A percentile compares a stretch with the other conserved stretches of the same genome.
phyloP scores from a whole-genome alignment of 37 sponge, comb jelly and placozoan genomes.

The Ephydatia muelleri region DNA sequence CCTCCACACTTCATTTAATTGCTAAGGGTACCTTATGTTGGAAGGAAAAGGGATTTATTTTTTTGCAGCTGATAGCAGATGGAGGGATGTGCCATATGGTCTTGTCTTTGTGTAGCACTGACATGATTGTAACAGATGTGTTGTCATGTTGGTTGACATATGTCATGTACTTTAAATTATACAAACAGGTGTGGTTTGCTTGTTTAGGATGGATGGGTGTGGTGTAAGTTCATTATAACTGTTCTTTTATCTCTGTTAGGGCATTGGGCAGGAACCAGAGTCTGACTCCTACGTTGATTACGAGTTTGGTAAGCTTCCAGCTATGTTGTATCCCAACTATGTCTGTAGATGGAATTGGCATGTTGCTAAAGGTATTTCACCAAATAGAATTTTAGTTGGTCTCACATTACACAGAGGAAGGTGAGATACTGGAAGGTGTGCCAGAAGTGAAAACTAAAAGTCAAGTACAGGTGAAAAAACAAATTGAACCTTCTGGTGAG shows the following conservation, averaged over 20 bases:
- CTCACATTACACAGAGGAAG: slow-evolving; percentile 12
- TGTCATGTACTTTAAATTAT: neutral
- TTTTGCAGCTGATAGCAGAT: neutral
- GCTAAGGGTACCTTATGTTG: too few relatives aligned
- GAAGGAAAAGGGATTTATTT: too few relatives aligned
- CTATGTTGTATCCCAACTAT: neutral
- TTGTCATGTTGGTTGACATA: neutral
- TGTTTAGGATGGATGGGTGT: neutral
- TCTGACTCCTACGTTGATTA: slow-evolving; percentile 22
- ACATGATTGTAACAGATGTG: neutral
- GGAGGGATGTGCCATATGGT: neutral
- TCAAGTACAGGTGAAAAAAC: neutral
- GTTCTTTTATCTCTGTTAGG: neutral
- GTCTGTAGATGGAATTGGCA: neutral
- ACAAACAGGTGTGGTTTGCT: neutral
- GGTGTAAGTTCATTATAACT: neutral
- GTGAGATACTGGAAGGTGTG: slow-evolving; percentile 16
- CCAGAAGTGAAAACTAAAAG: slow-evolving; percentile 1
- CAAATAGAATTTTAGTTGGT: neutral
- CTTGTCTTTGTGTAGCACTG: too few relatives aligned
- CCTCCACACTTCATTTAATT: too few relatives aligned
- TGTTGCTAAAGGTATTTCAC: neutral
- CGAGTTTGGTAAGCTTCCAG: slow-evolving; percentile 39
- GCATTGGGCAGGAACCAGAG: neutral
- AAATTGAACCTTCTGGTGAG: neutral